These are phyloP conservation scores for Sclerodermus sp. DNA, from an alignment of 2,888 invertebrate species.

Conservation along the genomic window DNA sequence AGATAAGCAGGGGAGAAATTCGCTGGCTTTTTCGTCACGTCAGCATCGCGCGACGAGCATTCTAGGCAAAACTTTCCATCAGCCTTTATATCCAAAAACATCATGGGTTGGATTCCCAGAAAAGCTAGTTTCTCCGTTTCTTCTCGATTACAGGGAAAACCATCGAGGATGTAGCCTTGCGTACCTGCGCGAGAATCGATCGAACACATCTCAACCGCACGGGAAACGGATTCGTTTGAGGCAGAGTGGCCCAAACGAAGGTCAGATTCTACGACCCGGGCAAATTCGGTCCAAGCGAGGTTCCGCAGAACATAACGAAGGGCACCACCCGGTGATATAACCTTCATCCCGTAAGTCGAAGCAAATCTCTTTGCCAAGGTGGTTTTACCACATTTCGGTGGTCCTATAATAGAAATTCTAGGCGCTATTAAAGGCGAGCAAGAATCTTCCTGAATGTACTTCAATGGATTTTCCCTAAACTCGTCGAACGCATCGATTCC, in stretches of 20 bases:
- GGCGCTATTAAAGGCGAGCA: conserved; percentile 60
- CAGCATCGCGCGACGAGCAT: conserved; percentile 54
- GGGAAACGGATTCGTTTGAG: conserved; percentile 58
- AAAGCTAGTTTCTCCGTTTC: conserved; percentile 61
- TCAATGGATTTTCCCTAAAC: conserved; percentile 64
- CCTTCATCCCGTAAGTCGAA: conserved; percentile 61
- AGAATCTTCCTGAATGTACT: conserved; percentile 60
- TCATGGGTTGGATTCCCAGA: conserved; percentile 62
- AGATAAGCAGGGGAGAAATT: conserved; percentile 57
- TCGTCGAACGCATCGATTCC: conserved; percentile 58
- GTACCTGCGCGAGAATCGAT: conserved; percentile 60
- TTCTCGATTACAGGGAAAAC: conserved; percentile 62
- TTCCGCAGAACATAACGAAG: conserved; percentile 60
- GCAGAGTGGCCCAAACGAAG: conserved; percentile 58
- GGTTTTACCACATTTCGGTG: conserved; percentile 68
- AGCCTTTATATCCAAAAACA: conserved; percentile 62
- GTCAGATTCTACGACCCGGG: conserved; percentile 53
- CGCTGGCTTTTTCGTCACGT: conserved; percentile 51
- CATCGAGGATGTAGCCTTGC: conserved; percentile 67
- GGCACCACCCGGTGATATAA: conserved; percentile 63
- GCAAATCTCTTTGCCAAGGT: conserved; percentile 62
- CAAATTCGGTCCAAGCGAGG: conserved; percentile 61
- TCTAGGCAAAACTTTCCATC: conserved; percentile 51
- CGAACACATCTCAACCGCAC: conserved; percentile 61
- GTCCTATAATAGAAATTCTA: conserved; percentile 64